Evolutionary conservation across 2,797 vertebrate genomes (phyloP), one percentile per base, ranked within the genome.

Genomic region (Epinephelus coioides): DNA sequence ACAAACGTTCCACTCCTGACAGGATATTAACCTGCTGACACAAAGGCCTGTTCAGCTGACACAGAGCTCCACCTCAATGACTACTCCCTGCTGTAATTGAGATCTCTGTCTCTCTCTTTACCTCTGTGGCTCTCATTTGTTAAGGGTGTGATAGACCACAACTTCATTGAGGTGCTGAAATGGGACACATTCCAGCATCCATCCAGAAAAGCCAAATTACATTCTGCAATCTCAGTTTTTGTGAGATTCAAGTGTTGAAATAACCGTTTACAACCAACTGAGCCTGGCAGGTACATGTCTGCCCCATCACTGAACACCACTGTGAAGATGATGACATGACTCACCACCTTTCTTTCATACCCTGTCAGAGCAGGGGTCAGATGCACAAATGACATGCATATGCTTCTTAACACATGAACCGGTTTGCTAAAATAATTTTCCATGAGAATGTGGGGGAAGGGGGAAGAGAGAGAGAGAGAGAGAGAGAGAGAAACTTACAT

Each of bases 1-100:
- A 43, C 21, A 23, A 53, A 46, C 15, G 1, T 68, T 68, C 64
- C 56, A 18, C 6, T 44, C 21, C 75, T 63, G 75, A 64, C 60
- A 70, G 75, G 67, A 70, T 70, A 77, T 64, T 64, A 77, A 64
- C 67, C 60, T 49, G 59, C 59, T 27, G 30, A 64, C 51, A 63
- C 50, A 56, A 43, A 64, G 59, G 67, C 44, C 30, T 19, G 44
- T 34, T 30, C 53, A 61, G 21, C 23, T 72, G 34, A 72, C 34
- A 43, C 47, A 2, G 30, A 70, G 56, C 27, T 14, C 47, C 55
- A 50, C 46, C 38, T 60, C 13, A 23, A 5, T 18, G 46, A 38
- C 59, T 27, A 6, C 51, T 47, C 0, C 3, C 43, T 66, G 34
- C 14, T 59, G 60, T 57, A 50, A 78, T 23, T 71, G 34, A 59